Conservation (phyloP, 2,113 vertebrate genomes). For the Triplophysa tibetana region DNA sequence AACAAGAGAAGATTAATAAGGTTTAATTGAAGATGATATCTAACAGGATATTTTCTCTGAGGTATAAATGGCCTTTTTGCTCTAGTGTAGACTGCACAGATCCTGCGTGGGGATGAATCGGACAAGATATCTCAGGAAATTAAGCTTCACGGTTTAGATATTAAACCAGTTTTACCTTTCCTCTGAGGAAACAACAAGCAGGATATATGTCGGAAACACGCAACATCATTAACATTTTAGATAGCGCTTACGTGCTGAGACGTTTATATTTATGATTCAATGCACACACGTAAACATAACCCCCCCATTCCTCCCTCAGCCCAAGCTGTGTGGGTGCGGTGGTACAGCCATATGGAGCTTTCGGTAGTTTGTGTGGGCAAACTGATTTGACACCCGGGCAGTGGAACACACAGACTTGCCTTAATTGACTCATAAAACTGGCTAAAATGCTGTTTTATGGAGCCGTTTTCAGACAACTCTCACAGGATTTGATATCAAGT, state of each 20-base stretch:
- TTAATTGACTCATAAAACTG: constrained; percentile 77
- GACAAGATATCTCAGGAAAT: constrained; percentile 65
- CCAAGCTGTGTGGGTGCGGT: constrained; percentile 61
- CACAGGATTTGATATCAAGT: constrained; percentile 72
- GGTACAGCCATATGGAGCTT: constrained; percentile 69
- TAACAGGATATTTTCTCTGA: constrained; percentile 60
- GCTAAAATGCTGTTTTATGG: constrained; percentile 71
- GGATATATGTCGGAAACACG: constrained; percentile 5
- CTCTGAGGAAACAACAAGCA: not conserved
- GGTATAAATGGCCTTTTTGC: constrained; percentile 58
- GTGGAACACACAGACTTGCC: constrained; percentile 59
- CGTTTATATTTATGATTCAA: constrained; percentile 30
- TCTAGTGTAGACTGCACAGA: constrained; percentile 61
- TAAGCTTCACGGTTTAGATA: constrained; percentile 59
- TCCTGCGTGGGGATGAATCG: constrained; percentile 56
- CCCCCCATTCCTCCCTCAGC: not conserved
- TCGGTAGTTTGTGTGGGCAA: constrained; percentile 53
- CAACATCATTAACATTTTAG: constrained; percentile 18
- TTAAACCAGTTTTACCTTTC: constrained; percentile 46
- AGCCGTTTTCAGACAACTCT: constrained; percentile 67
- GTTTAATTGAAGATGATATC: constrained; percentile 62
- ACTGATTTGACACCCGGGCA: constrained; percentile 65
- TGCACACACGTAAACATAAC: constrained; percentile 19
- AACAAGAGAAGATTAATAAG: constrained; percentile 24
- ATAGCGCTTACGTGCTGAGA: constrained; percentile 23